A percentile compares a stretch with the other conserved stretches of the same genome.
Conservation (phyloP, 2,888 invertebrate species). For the Pantelozetes paolii region DNA sequence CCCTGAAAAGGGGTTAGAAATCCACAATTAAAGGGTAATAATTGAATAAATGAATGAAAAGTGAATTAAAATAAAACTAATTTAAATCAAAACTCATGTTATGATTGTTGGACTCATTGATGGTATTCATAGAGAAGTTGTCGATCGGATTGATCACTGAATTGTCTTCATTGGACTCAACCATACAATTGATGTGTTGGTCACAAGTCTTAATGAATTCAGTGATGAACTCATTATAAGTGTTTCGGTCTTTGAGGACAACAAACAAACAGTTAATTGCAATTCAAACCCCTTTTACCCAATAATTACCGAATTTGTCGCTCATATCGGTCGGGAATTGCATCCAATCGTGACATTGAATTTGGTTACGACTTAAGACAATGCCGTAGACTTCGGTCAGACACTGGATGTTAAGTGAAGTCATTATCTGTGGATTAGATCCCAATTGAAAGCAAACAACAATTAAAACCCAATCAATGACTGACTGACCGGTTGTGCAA, state of each 20-base stretch:
- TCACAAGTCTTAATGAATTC: conserved; percentile 7
- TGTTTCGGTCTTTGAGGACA: not conserved
- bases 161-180: not conserved
- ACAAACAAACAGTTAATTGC: not conserved
- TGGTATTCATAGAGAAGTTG: not conserved
- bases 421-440: not conserved
- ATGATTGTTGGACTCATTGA: not conserved
- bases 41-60: not conserved
- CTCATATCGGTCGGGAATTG: not conserved
- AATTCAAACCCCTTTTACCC: not conserved
- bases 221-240: conserved; percentile 29
- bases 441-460: not conserved
- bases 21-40: no score
- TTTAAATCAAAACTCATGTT: not conserved
- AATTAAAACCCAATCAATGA: not conserved
- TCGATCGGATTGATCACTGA: conserved; percentile 8
- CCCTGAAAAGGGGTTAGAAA: no score
- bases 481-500: conserved; percentile 25
- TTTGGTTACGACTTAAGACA: conserved; percentile 22
- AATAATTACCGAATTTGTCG: conserved; percentile 20
- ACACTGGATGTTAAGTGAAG: not conserved
- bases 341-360: conserved; percentile 13
- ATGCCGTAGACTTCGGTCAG: conserved; percentile 20
- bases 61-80: not conserved
- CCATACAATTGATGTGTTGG: conserved; percentile 32